Evolutionary conservation across 2,797 vertebrate genomes (phyloP), one percentile per base, ranked within the genome.

Genomic region (Brachyalestes nurse): DNA sequence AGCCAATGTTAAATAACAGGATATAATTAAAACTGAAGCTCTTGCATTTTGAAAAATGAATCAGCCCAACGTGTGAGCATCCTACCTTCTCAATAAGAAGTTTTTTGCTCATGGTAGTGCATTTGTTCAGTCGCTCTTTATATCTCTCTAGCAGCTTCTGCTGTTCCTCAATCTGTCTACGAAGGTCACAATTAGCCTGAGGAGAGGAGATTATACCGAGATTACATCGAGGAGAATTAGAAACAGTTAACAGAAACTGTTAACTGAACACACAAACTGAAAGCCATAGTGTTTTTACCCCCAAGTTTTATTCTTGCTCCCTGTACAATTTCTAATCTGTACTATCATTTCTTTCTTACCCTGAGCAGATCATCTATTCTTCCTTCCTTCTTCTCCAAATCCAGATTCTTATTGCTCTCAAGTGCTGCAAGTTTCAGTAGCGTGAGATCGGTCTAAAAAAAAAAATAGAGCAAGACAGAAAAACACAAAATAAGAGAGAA

Each of bases 91-190:
- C 97, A 91, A 99, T 97, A 5, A 99, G 95, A 88, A 99, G 95
- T 71, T 99, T 99, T 93, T 99, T 99, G 93, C 97, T 99, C 98
- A 99, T 99, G 83, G 97, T 99, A 93, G 98, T 99, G 89, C 98
- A 99, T 88, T 99, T 99, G 92, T 99, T 99, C 91, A 99, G 95
- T 71, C 97, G 95, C 92, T 99, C 98, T 93, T 99, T 99, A 87
- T 97, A 98, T 90, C 98, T 97, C 94, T 99, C 98, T 93, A 99
- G 95, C 90, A 99, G 93, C 88, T 98, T 99, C 90, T 99, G 98
- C 92, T 99, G 98, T 91, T 99, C 98, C 77, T 99, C 98, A 88
- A 99, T 98, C 93, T 99, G 98, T 86, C 97, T 92, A 88, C 98
- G 95, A 90, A 99, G 94, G 94, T 99, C 98, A 95, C 98, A 99